phyloP scores from a whole-genome alignment of 2,113 vertebrate genomes.

The Cairina moschata region DNA sequence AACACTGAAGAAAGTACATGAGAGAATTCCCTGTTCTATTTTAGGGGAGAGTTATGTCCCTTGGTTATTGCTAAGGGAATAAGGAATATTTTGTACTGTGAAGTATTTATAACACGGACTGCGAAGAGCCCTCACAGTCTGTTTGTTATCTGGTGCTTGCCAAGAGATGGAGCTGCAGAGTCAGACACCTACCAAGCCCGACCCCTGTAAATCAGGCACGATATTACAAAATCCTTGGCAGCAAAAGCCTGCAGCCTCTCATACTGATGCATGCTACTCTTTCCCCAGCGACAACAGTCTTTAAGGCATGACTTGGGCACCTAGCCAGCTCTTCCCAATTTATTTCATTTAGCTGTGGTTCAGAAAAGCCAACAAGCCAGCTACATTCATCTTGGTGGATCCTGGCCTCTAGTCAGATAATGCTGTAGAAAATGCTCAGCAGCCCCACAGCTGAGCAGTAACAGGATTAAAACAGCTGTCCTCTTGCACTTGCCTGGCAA shows the following conservation, averaged over 20 bases:
- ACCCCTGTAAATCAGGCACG: not conserved
- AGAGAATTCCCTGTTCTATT: constrained; percentile 55
- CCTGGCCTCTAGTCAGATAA: not conserved
- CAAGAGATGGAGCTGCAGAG: constrained; percentile 60
- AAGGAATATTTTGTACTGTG: not conserved
- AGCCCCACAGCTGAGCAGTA: not conserved
- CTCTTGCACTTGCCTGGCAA: not conserved
- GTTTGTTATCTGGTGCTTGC: not conserved
- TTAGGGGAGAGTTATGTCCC: not conserved
- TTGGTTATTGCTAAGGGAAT: not conserved
- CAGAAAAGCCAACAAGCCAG: constrained; percentile 23
- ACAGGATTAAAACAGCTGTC: not conserved
- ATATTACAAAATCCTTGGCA: not conserved
- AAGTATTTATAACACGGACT: not conserved
- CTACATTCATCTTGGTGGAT: not conserved
- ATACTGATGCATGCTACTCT: not conserved
- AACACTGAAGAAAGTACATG: not conserved
- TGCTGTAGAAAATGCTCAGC: not conserved
- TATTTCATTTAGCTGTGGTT: not conserved
- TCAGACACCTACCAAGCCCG: not conserved
- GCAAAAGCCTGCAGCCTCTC: not conserved
- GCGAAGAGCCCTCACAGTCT: not conserved
- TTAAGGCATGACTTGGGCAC: not conserved
- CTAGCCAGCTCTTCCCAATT: not conserved
- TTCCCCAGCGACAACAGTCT: fast-evolving